Conservation (phyloP, 2,888 invertebrate genomes). For the Iphiclides podalirius region DNA sequence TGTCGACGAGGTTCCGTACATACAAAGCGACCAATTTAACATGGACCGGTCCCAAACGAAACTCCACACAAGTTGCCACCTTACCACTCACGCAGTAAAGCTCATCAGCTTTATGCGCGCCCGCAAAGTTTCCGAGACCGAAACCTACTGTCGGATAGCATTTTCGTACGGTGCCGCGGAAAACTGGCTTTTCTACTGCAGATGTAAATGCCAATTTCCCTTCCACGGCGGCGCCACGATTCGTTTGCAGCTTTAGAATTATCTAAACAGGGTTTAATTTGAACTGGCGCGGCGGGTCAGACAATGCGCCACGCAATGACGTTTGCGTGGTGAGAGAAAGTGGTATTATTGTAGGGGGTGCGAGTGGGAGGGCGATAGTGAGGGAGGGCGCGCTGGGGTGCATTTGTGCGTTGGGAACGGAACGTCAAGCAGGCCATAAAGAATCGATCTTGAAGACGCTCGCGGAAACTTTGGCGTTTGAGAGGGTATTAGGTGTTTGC, state of each 20-base stretch:
- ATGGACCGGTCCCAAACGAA: conserved; percentile 13
- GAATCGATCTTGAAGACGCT: conserved; percentile 76
- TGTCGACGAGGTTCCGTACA: conserved; percentile 50
- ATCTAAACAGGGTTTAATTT: conserved; percentile 40
- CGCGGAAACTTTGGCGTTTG: conserved; percentile 28
- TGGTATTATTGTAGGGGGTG: conserved; percentile 36
- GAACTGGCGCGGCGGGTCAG: conserved; percentile 39
- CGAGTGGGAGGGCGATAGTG: conserved; percentile 54
- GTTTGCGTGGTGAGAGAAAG: conserved; percentile 61
- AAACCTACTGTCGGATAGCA: conserved; percentile 57
- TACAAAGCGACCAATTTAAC: conserved; percentile 46
- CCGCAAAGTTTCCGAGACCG: conserved; percentile 43
- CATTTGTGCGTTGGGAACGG: conserved; percentile 58
- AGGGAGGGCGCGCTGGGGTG: conserved; percentile 65
- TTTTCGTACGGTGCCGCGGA: conserved; percentile 72
- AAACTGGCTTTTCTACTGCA: conserved; percentile 75
- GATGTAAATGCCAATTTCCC: conserved; percentile 77
- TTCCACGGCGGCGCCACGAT: conserved; percentile 40
- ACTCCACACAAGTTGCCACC: conserved; percentile 34
- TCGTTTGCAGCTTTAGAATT: conserved; percentile 40
- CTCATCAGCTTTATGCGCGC: conserved; percentile 5
- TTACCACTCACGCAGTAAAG: conserved; percentile 33
- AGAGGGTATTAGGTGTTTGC: conserved; percentile 12
- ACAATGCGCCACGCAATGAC: conserved; percentile 78
- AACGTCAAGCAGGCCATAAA: conserved; percentile 56